Evolutionary conservation across 2,113 vertebrate species (phyloP).

Genomic region (Nerophis ophidion): DNA sequence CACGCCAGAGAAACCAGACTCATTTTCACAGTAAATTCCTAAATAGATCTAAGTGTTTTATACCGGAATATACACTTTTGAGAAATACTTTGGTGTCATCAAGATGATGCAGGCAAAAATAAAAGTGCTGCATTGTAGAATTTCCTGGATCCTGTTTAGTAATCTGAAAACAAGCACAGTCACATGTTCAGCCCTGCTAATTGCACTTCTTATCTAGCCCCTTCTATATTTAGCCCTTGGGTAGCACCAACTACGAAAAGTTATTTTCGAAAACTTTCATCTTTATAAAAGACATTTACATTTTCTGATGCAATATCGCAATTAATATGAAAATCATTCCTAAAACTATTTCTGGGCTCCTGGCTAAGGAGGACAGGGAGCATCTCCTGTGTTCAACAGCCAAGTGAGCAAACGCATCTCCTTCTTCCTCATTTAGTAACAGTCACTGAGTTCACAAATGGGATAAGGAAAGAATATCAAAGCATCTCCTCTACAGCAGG

Average conservation of each 20-base stretch:
- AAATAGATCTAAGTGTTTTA: not conserved
- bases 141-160: no score
- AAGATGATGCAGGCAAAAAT: no score
- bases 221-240: conserved; percentile 16
- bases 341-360: no score
- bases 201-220: not conserved
- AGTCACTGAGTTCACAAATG: not conserved
- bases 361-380: no score
- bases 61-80: not conserved
- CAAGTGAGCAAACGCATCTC: conserved; percentile 27
- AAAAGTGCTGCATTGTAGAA: no score
- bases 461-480: no score
- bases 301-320: no score
- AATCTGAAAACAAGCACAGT: no score
- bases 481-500: no score
- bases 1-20: conserved; percentile 13
- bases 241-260: not conserved
- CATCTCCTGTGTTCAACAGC: conserved; percentile 16
- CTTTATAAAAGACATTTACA: no score
- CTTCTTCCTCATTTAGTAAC: not conserved
- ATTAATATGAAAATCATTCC: no score
- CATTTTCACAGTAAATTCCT: conserved; percentile 5
- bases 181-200: not conserved
- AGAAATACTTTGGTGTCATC: not conserved
- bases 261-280: no score